Evolutionary conservation across 2,113 vertebrate species (phyloP), one percentile per base, ranked within the genome.

Genomic region (Phaethon lepturus): DNA sequence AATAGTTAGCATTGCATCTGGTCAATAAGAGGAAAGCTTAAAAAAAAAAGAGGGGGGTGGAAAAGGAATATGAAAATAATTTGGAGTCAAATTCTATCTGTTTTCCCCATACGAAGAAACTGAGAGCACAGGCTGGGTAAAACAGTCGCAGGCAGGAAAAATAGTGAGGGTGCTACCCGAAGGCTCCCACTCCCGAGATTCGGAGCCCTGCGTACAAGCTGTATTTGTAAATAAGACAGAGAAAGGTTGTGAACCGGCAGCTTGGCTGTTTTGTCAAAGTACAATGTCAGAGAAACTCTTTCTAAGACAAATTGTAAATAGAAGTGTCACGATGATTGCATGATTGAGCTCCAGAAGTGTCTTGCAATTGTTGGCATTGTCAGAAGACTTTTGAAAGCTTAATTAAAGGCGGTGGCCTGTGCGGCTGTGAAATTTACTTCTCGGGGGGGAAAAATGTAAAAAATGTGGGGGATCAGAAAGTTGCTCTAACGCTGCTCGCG

Each of bases 221-320:
- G 90, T 98, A 98, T 98, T 98, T 98, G 98, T 98, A 98, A 98
- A 98, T 98, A 98, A 98, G 98, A 97, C 97, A 96, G 91, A 95
- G 97, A 97, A 97, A 97, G 98, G 97, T 98, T 98, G 97, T 97
- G 98, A 98, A 98, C 98, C 53, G 93, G 97, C 97, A 96, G 98
- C 97, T 96, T 90, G 97, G 97, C 95, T 97, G 97, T 98, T 98
- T 98, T 98, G 98, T 98, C 96, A 75, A 97, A 98, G 98, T 97
- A 98, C 98, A 98, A 98, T 98, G 98, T 98, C 97, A 97, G 97
- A 98, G 98, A 98, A 97, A 97, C 97, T 98, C 98, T 98, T 98
- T 98, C 98, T 98, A 98, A 98, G 98, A 98, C 97, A 98, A 98
- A 98, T 98, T 98, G 98, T 98, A 98, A 98, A 98, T 98, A 98